Percentiles rank a stretch among this genome's conserved stretches.
Evolutionary conservation across 2,113 vertebrate genomes (phyloP).

Genomic region (Xenus cinereus): DNA sequence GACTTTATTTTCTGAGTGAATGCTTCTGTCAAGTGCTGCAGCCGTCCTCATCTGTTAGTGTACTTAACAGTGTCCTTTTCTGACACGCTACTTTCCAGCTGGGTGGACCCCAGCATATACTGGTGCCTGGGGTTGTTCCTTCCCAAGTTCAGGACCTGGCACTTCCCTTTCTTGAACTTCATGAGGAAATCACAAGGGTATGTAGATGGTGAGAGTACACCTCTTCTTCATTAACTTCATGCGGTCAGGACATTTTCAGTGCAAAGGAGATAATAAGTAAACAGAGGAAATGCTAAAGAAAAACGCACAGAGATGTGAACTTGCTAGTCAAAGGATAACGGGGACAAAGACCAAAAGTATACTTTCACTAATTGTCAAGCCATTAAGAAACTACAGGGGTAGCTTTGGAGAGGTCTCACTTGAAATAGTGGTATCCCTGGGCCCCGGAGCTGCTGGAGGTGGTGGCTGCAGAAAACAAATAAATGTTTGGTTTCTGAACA

Average conservation of each 20-base stretch:
- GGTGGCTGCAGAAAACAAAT: neutral
- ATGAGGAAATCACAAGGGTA: neutral
- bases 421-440: neutral
- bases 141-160: neutral
- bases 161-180: neutral
- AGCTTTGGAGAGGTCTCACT: neutral
- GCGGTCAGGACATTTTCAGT: neutral
- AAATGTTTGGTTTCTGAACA: neutral
- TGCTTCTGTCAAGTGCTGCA: neutral
- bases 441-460: neutral
- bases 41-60: neutral
- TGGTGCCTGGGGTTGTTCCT: neutral
- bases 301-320: neutral
- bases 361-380: neutral
- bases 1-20: neutral
- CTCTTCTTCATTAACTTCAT: neutral
- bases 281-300: neutral
- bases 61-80: neutral
- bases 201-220: fast-evolving
- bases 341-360: neutral
- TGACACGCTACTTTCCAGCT: neutral
- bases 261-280: neutral
- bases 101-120: neutral
- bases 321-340: neutral
- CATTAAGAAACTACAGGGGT: neutral